Percentiles rank a stretch among this genome's conserved stretches.
Evolutionary conservation across 2,113 vertebrate species (phyloP).

Genomic region (Nymphicus hollandicus): DNA sequence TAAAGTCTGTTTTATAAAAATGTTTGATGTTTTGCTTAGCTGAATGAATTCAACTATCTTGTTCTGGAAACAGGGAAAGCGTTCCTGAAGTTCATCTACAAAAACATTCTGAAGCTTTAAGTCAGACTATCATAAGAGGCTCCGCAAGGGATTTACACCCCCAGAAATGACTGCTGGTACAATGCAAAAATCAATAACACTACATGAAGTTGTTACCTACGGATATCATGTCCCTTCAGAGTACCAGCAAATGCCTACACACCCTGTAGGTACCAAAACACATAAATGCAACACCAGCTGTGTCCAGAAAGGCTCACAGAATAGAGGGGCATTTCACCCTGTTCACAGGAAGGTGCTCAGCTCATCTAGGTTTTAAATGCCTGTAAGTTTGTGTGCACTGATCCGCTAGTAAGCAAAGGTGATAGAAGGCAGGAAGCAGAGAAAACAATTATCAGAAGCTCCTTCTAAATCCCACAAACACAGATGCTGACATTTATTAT

Average conservation of each 20-base stretch:
- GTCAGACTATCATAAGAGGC: not conserved
- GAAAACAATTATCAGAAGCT: conserved; percentile 40
- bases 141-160: not conserved
- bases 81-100: not conserved
- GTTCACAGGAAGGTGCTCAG: not conserved
- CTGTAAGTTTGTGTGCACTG: not conserved
- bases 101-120: not conserved
- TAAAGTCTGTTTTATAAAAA: not conserved
- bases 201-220: not conserved
- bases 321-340: not conserved
- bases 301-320: not conserved
- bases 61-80: not conserved
- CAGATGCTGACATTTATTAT: conserved; percentile 7
- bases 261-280: not conserved
- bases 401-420: not conserved
- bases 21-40: not conserved
- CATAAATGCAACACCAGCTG: not conserved
- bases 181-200: not conserved
- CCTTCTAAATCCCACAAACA: conserved; percentile 14
- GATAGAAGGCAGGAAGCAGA: not conserved
- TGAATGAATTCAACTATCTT: not conserved
- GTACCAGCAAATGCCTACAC: not conserved
- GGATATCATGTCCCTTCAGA: not conserved
- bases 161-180: not conserved
- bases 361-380: not conserved